These are phyloP conservation scores for Brassicogethes aeneus DNA, from an alignment of 2,888 invertebrate species.

Conservation along the genomic window DNA sequence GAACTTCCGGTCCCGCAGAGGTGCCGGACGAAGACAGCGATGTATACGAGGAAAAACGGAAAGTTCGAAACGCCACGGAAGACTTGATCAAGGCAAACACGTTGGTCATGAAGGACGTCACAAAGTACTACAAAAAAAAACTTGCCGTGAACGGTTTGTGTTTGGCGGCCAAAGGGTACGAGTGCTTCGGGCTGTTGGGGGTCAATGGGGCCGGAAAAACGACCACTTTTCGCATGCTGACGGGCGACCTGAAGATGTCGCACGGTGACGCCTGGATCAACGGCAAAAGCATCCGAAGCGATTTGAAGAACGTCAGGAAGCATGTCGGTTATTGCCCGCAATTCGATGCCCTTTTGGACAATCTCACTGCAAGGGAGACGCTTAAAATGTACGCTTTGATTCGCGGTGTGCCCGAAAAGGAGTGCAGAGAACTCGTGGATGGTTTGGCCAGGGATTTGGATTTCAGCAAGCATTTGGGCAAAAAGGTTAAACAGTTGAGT, in stretches of 20 bases:
- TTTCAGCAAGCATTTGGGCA: slow-evolving; percentile 40
- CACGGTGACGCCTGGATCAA: slow-evolving; percentile 60
- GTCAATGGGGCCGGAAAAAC: slow-evolving; percentile 86
- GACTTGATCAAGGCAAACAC: slow-evolving; percentile 40
- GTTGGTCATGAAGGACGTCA: slow-evolving; percentile 54
- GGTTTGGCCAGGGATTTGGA: slow-evolving; percentile 39
- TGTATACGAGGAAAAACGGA: slow-evolving; percentile 47
- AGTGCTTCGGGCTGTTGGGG: slow-evolving; percentile 76
- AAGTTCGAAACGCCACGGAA: slow-evolving; percentile 39
- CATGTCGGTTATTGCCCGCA: slow-evolving; percentile 50
- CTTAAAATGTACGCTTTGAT: slow-evolving; percentile 45
- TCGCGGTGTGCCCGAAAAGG: slow-evolving; percentile 37
- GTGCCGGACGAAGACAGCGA: slow-evolving; percentile 41
- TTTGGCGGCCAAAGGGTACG: slow-evolving; percentile 58
- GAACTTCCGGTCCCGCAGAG: neutral
- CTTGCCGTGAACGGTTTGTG: slow-evolving; percentile 65
- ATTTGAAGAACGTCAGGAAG: slow-evolving; percentile 51
- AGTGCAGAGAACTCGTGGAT: slow-evolving; percentile 30
- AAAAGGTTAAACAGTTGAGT: slow-evolving; percentile 40
- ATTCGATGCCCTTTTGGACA: slow-evolving; percentile 47
- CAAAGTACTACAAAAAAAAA: slow-evolving; percentile 62
- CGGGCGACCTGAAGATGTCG: slow-evolving; percentile 68
- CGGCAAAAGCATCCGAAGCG: slow-evolving; percentile 35
- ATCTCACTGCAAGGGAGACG: slow-evolving; percentile 47
- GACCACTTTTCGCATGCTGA: slow-evolving; percentile 83